These are phyloP conservation scores for Pseudorasbora parva DNA, from an alignment of 2,113 vertebrate genomes.

Conservation along the genomic window DNA sequence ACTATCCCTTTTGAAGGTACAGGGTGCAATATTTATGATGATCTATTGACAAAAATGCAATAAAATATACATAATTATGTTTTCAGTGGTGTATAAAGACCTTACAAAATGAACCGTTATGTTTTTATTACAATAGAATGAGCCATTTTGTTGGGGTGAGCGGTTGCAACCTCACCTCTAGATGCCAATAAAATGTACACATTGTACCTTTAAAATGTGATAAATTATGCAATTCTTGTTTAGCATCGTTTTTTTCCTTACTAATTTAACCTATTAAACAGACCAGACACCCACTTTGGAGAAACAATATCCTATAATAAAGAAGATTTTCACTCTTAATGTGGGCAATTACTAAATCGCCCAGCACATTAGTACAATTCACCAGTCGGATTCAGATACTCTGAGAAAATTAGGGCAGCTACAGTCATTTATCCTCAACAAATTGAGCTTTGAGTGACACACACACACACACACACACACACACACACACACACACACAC, in stretches of 20 bases:
- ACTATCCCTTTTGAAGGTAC: background rate
- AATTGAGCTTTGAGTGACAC: slow-evolving; percentile 1
- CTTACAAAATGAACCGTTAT: too few relatives aligned
- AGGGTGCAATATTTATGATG: too few relatives aligned
- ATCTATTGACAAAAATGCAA: too few relatives aligned
- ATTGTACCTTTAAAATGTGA: background rate
- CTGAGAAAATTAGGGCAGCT: slow-evolving; percentile 48
- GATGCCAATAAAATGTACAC: too few relatives aligned
- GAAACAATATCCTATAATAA: background rate
- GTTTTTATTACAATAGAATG: too few relatives aligned
- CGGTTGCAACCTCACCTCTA: too few relatives aligned
- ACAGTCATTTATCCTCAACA: slow-evolving; percentile 35
- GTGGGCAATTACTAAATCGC: slow-evolving; percentile 42
- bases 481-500: slow-evolving; percentile 1
- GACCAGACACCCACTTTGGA: background rate
- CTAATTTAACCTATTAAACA: background rate
- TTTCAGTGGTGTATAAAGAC: too few relatives aligned
- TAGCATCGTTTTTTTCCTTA: background rate
- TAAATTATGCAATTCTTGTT: background rate
- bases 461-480: background rate
- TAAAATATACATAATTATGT: too few relatives aligned
- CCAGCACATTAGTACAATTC: slow-evolving; percentile 37
- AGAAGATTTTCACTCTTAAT: background rate
- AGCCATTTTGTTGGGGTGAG: too few relatives aligned
- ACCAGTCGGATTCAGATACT: slow-evolving; percentile 36